Percentiles rank a stretch among this genome's conserved stretches.
Conservation (phyloP, 1,140 invertebrate species). For the Maniola jurtina region DNA sequence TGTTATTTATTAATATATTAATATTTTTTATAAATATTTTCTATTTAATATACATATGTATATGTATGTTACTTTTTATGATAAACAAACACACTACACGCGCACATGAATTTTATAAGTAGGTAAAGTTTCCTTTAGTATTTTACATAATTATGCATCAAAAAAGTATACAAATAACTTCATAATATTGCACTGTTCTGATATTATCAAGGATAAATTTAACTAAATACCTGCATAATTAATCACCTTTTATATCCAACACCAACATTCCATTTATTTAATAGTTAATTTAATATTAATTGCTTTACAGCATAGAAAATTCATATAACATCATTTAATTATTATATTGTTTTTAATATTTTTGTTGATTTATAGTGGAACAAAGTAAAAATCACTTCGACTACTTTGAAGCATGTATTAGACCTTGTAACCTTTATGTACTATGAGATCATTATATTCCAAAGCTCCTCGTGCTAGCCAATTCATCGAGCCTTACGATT, state of each 20-base stretch:
- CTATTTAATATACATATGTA: slow-evolving; percentile 43
- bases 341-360: too few species aligned
- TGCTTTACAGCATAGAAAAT: too few species aligned
- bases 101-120: slow-evolving; percentile 44
- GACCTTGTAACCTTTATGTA: too few species aligned
- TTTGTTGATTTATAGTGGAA: too few species aligned
- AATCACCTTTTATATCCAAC: too few species aligned
- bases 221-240: not conserved
- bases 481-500: too few species aligned
- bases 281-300: too few species aligned
- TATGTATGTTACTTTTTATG: slow-evolving; percentile 48
- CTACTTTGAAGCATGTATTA: too few species aligned
- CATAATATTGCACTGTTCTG: slow-evolving; percentile 29
- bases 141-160: slow-evolving; percentile 4
- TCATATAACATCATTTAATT: too few species aligned
- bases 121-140: slow-evolving; percentile 5
- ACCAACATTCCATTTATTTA: not conserved
- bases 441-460: too few species aligned
- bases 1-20: slow-evolving; percentile 63
- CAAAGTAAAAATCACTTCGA: too few species aligned
- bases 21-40: slow-evolving; percentile 61
- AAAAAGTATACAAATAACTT: not conserved
- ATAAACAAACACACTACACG: slow-evolving; percentile 53
- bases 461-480: too few species aligned
- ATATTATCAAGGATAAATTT: not conserved